Conservation (phyloP, 2,797 vertebrate genomes). For the Fringilla coelebs region DNA sequence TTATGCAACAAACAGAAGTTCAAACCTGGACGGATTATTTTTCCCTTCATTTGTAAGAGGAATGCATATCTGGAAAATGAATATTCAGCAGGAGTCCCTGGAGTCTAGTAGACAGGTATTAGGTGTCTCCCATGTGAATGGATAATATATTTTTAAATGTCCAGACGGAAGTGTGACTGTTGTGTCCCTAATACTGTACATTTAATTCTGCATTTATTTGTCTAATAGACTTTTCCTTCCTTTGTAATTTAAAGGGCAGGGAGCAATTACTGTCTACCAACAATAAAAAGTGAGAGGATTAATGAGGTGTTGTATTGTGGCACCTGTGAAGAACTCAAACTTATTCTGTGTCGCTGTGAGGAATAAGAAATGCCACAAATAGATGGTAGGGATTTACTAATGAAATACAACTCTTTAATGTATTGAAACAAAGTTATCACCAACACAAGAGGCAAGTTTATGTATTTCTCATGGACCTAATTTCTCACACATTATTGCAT, state of each 20-base stretch:
- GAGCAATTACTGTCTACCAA: constrained; percentile 1
- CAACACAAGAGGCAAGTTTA: neutral
- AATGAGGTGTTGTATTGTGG: neutral
- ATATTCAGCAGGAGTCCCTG: neutral
- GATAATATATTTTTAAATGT: neutral
- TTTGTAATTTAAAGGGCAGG: neutral
- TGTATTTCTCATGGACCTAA: neutral
- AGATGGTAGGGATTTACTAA: neutral
- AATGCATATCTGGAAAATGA: neutral
- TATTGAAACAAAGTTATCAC: neutral
- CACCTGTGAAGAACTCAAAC: neutral
- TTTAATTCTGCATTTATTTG: neutral
- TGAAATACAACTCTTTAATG: neutral
- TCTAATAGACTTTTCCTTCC: neutral
- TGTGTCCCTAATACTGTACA: neutral
- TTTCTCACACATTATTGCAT: neutral
- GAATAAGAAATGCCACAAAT: neutral
- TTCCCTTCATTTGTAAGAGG: neutral
- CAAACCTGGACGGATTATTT: neutral
- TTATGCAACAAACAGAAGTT: neutral
- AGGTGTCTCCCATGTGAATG: neutral
- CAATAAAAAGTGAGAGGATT: constrained; percentile 16
- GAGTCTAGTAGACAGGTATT: neutral
- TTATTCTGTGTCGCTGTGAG: neutral
- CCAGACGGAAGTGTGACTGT: neutral